These are phyloP conservation scores for Drosophila sucinea DNA, from an alignment of 1,140 invertebrate species.

Conservation along the genomic window DNA sequence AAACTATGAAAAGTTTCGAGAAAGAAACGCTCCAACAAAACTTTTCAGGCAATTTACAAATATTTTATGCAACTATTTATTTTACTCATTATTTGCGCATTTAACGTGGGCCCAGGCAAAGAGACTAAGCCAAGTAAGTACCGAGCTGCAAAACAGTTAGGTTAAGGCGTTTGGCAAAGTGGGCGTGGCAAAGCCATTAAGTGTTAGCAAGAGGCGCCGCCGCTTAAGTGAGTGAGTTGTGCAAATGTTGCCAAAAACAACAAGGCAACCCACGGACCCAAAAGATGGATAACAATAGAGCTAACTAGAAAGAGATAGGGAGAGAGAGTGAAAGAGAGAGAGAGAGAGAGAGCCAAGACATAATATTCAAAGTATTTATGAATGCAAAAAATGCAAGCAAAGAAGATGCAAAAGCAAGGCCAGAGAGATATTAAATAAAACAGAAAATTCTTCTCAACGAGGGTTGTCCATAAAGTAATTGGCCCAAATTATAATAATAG, in stretches of 20 bases:
- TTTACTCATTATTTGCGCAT: slow-evolving; percentile 66
- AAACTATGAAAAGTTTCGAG: slow-evolving; percentile 58
- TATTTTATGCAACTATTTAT: slow-evolving; percentile 67
- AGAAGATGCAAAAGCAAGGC: background rate
- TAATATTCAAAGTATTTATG: slow-evolving; percentile 43
- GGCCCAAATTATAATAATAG: background rate
- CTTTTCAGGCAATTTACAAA: slow-evolving; percentile 63
- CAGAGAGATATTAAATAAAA: background rate
- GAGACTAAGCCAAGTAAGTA: background rate
- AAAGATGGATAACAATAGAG: slow-evolving; percentile 24
- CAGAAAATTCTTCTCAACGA: background rate
- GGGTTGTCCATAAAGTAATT: background rate
- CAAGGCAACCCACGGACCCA: background rate
- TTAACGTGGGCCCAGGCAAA: slow-evolving; percentile 40
- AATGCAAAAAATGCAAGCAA: slow-evolving; percentile 29
- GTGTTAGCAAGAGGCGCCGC: slow-evolving; percentile 11
- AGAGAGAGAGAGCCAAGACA: slow-evolving; percentile 17
- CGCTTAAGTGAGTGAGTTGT: slow-evolving; percentile 42
- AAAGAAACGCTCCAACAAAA: slow-evolving; percentile 40
- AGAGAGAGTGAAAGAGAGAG: background rate
- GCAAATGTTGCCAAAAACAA: slow-evolving; percentile 13
- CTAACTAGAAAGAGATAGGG: slow-evolving; percentile 20
- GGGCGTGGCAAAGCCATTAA: slow-evolving; percentile 42
- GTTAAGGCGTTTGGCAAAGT: background rate
- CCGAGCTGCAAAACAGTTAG: background rate